A percentile compares a stretch with the other conserved stretches of the same genome.
Evolutionary conservation across 2,888 invertebrate genomes (phyloP).

Genomic region (Noctua janthina): DNA sequence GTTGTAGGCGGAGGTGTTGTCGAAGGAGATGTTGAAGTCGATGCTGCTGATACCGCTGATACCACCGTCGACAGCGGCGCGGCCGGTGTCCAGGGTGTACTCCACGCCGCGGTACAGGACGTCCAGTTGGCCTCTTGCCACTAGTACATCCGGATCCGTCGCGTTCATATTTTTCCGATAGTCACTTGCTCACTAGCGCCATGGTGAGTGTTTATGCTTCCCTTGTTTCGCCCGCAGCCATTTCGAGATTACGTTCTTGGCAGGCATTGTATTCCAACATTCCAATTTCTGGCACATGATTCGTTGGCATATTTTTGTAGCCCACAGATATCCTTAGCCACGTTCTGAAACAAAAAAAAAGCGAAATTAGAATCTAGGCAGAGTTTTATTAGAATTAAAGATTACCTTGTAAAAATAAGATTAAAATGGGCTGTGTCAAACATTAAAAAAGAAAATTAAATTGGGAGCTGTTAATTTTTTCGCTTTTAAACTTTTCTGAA

Average conservation of each 20-base stretch:
- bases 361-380: conserved; percentile 27
- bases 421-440: conserved; percentile 27
- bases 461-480: conserved; percentile 40
- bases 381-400: conserved; percentile 31
- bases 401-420: conserved; percentile 15
- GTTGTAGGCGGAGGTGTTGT: conserved; percentile 79
- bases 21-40: conserved; percentile 82
- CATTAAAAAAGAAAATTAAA: conserved; percentile 45
- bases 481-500: conserved; percentile 13
- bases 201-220: conserved; percentile 87
- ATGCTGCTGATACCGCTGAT: conserved; percentile 79
- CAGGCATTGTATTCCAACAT: conserved; percentile 85
- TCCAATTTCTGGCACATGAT: conserved; percentile 84
- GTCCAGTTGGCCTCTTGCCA: conserved; percentile 87
- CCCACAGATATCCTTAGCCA: conserved; percentile 70
- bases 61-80: conserved; percentile 75
- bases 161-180: conserved; percentile 87
- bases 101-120: conserved; percentile 80
- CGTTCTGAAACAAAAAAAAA: conserved; percentile 84
- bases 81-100: conserved; percentile 77
- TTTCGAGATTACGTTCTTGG: conserved; percentile 88
- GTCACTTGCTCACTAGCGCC: conserved; percentile 85
- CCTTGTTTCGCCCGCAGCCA: conserved; percentile 88
- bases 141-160: conserved; percentile 81
- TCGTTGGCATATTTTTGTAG: conserved; percentile 81